Percentiles rank a stretch among this genome's conserved stretches.
phyloP scores from a whole-genome alignment of 2,888 invertebrate species.

The Mythimna albipuncta region DNA sequence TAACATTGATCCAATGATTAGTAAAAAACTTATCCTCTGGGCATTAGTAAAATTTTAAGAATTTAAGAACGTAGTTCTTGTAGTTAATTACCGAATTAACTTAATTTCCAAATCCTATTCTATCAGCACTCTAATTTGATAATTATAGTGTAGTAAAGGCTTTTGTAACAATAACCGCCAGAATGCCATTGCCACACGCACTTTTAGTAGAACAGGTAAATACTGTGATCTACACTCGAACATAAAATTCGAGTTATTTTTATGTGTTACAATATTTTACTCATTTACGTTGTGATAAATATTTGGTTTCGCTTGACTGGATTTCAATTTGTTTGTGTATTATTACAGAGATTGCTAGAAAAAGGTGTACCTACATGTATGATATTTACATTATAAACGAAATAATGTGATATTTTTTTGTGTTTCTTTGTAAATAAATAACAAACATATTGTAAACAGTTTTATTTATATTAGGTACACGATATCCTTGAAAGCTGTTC shows the following conservation, averaged over 20 bases:
- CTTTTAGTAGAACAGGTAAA: not conserved
- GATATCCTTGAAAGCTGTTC: conserved; percentile 47
- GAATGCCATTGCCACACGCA: too few species aligned
- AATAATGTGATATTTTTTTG: conserved; percentile 37
- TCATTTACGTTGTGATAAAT: conserved; percentile 7
- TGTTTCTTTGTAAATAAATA: conserved; percentile 31
- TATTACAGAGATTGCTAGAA: conserved; percentile 8
- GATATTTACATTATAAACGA: not conserved
- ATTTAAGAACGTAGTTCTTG: too few species aligned
- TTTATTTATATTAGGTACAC: not conserved
- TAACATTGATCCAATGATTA: too few species aligned
- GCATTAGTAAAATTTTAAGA: too few species aligned
- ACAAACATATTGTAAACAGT: conserved; percentile 16
- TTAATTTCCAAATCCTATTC: too few species aligned
- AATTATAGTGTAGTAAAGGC: too few species aligned
- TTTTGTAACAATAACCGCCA: too few species aligned
- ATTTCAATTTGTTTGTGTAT: conserved; percentile 35
- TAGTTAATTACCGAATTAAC: too few species aligned
- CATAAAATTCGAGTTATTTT: conserved; percentile 27
- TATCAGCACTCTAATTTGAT: too few species aligned
- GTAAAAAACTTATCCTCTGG: too few species aligned
- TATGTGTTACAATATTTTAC: conserved; percentile 28
- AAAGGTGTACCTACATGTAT: conserved; percentile 13
- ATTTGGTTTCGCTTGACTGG: conserved; percentile 32
- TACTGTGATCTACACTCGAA: too few species aligned